Evolutionary conservation across 2,113 vertebrate species (phyloP), one percentile per base, ranked within the genome.

Genomic region (Myocastor coypus): DNA sequence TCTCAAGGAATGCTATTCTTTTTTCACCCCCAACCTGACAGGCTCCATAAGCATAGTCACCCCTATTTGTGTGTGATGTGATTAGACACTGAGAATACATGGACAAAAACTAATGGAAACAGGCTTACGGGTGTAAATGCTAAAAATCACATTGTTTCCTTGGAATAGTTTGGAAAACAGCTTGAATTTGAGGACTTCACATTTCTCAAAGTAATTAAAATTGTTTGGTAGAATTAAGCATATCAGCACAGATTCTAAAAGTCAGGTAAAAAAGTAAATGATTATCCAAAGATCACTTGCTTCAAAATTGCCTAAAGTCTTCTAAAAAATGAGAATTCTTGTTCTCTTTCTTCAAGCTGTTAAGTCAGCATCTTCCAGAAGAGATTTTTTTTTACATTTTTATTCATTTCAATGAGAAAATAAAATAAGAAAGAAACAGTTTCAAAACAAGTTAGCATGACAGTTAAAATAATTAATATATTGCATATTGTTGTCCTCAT

Each of bases 171-270:
- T 97, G 92, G 94, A 96, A 86, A 98, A 96, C 9, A 93, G 94
- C 97, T 87, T 28, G 86, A 96, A 97, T 97, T 84, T 98, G 96
- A 98, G 30, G 20, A 95, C 73, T 89, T 98, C 96, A 97, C 91
- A 97, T 97, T 98, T 98, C 96, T 96, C 94, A 83, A 96, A 96
- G 96, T 96, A 96, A 97, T 95, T 97, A 92, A 97, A 96, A 97
- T 68, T 95, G 82, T 98, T 95, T 98, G 88, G 96, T 96, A 92
- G 37, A 92, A 96, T 92, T 95, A 97, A 97, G 84, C 61, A 87
- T 97, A 97, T 97, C 97, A 94, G n/a, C 77, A 97, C 28, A 92
- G 13, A 30, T 22, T 63, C 63, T 97, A 96, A 83, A 91, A 94
- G 40, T 84, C 57, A 97, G 94, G 8, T 22, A n/a, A 12, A 80